Conservation (phyloP, 2,797 vertebrate genomes). For the Eulemur coronatus region DNA sequence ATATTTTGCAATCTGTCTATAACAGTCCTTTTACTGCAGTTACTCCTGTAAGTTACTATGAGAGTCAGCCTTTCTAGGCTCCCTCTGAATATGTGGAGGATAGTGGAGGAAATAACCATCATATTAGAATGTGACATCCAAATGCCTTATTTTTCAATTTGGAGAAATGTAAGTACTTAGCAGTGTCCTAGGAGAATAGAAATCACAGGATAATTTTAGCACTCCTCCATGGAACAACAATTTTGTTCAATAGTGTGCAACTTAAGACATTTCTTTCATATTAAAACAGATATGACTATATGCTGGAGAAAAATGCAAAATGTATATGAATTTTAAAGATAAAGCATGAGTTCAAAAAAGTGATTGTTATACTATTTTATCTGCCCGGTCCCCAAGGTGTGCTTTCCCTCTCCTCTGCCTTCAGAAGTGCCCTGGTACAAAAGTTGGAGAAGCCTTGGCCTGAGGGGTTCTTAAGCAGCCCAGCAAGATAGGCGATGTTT, state of each 20-base stretch:
- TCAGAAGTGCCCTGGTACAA: neutral
- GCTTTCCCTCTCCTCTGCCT: neutral
- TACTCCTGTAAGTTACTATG: neutral
- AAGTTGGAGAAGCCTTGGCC: neutral
- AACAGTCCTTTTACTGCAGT: neutral
- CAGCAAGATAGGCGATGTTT: neutral
- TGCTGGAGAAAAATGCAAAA: neutral
- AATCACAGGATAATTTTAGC: neutral
- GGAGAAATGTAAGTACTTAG: neutral
- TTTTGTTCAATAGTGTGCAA: neutral
- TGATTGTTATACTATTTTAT: neutral
- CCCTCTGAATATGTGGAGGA: neutral
- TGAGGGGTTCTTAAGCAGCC: neutral
- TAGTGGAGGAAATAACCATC: neutral
- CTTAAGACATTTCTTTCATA: slow-evolving; percentile 8
- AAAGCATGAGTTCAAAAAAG: neutral
- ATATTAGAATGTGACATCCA: slow-evolving; percentile 30
- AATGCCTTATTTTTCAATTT: slow-evolving; percentile 46
- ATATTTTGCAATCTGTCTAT: neutral
- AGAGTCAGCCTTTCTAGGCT: neutral
- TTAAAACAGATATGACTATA: neutral
- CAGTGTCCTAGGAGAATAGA: neutral
- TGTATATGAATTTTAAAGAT: neutral
- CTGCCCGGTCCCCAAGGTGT: neutral
- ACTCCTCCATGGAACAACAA: neutral